phyloP scores from a whole-genome alignment of 1,140 invertebrate species.

The Nomia melanderi region DNA sequence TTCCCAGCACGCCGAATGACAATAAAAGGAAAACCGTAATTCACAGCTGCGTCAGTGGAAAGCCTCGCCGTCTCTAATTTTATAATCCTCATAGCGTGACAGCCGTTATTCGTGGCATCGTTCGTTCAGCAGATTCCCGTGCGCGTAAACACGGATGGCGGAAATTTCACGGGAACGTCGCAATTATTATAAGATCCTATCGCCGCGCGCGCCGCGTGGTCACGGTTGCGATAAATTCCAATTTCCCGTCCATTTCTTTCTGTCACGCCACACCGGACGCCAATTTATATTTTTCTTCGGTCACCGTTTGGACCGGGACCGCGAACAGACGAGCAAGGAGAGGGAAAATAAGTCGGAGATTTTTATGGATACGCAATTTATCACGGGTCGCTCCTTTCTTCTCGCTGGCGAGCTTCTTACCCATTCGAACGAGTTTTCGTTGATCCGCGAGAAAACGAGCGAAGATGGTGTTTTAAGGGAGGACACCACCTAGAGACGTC shows the following conservation, averaged over 20 bases:
- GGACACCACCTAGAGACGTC: no score
- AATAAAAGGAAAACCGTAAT: no score
- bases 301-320: neutral
- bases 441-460: neutral
- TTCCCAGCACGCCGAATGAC: no score
- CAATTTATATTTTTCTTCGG: neutral
- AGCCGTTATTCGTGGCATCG: neutral
- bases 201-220: neutral
- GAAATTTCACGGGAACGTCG: neutral
- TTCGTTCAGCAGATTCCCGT: neutral
- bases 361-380: constrained; percentile 1
- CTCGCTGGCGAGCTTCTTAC: no score
- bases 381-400: neutral
- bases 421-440: no score
- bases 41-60: neutral
- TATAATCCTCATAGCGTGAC: neutral
- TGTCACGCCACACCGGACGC: neutral
- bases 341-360: neutral
- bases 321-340: neutral
- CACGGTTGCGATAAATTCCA: neutral
- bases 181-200: neutral
- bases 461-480: no score
- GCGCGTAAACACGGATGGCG: neutral
- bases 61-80: neutral
- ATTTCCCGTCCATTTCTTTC: neutral